A percentile compares a stretch with the other conserved stretches of the same genome.
These are phyloP conservation scores for Pachycephus smyrnensis DNA, from an alignment of 2,888 invertebrate species.

Conservation along the genomic window DNA sequence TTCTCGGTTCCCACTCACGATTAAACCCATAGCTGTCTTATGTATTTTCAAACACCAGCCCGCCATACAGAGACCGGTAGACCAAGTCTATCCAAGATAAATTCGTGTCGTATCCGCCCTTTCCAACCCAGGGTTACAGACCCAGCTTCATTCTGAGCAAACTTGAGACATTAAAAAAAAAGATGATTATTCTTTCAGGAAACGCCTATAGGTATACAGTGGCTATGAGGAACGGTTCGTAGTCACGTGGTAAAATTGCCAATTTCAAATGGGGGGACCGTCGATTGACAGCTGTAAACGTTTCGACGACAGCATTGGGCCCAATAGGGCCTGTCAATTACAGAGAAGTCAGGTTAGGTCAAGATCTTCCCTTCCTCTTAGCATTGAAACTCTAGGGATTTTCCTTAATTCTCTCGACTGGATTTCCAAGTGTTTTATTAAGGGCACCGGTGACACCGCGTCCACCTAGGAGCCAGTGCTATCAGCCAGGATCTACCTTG, in stretches of 20 bases:
- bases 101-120: background rate
- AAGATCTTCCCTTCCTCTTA: background rate
- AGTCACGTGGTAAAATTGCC: background rate
- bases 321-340: background rate
- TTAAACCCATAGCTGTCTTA: background rate
- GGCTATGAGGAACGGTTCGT: background rate
- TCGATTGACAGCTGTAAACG: background rate
- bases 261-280: background rate
- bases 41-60: background rate
- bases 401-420: background rate
- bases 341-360: background rate
- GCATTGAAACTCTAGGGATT: background rate
- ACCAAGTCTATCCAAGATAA: background rate
- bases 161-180: background rate
- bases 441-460: background rate
- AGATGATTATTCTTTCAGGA: background rate
- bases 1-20: background rate
- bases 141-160: background rate
- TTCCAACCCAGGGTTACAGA: background rate
- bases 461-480: conserved; percentile 23
- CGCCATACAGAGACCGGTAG: background rate
- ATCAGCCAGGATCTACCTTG: conserved; percentile 56
- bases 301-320: background rate
- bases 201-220: background rate
- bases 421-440: conserved; percentile 2